These are phyloP conservation scores for Barnardius zonarius DNA, from an alignment of 2,113 vertebrate species.

Conservation along the genomic window DNA sequence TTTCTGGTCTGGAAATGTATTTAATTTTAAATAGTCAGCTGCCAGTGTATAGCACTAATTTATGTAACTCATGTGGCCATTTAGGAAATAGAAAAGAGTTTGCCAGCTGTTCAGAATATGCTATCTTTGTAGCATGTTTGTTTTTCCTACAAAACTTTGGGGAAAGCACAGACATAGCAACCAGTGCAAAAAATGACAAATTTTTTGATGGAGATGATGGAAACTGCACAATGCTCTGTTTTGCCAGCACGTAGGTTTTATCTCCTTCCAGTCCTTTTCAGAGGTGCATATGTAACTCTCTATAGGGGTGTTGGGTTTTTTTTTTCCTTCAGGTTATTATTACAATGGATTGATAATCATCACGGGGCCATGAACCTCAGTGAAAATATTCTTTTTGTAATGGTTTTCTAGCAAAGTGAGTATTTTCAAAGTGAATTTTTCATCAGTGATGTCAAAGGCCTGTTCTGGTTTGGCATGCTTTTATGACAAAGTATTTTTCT, in stretches of 20 bases:
- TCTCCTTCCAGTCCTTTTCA: neutral
- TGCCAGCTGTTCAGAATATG: neutral
- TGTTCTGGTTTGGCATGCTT: neutral
- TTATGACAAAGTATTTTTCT: slow-evolving; percentile 21
- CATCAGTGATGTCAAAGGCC: neutral
- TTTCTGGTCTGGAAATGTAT: neutral
- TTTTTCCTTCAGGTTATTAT: neutral
- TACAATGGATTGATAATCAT: neutral
- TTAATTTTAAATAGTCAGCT: neutral
- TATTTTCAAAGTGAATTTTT: neutral
- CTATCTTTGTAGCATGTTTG: neutral
- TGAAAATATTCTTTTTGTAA: slow-evolving; percentile 33
- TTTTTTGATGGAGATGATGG: neutral
- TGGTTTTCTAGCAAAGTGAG: neutral
- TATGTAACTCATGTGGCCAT: neutral
- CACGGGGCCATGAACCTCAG: neutral
- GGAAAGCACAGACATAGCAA: neutral
- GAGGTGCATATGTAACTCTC: neutral
- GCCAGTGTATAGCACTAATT: neutral
- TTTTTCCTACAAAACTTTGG: neutral
- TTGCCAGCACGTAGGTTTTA: neutral
- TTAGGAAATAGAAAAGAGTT: neutral
- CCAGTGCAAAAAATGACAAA: neutral
- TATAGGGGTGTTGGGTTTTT: neutral
- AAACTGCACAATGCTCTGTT: neutral